Evolutionary conservation across 2,113 vertebrate species (phyloP).

Genomic region (Lynx canadensis): DNA sequence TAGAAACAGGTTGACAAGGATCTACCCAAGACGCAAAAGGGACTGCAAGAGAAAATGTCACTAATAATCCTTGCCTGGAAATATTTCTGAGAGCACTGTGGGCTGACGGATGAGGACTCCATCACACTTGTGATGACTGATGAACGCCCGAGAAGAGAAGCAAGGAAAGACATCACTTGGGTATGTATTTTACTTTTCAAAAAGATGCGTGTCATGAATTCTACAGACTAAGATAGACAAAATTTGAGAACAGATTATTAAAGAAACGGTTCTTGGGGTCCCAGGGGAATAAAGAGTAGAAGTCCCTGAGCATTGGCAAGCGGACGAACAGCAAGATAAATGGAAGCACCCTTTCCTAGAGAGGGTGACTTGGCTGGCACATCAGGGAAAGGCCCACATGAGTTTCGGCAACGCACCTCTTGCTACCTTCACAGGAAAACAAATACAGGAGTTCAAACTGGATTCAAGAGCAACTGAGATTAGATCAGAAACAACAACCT

Average conservation of each 20-base stretch:
- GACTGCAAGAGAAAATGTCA: not conserved
- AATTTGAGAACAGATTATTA: not conserved
- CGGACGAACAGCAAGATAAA: not conserved
- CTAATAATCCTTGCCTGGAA: not conserved
- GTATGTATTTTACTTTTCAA: not conserved
- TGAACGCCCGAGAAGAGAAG: not conserved
- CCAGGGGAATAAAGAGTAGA: not conserved
- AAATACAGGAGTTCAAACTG: not conserved
- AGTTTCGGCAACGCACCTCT: not conserved
- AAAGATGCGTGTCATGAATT: not conserved
- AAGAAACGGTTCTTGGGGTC: not conserved
- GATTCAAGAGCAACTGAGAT: slow-evolving; percentile 1
- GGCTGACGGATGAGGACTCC: not conserved
- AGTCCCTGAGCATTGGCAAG: not conserved
- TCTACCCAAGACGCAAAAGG: not conserved
- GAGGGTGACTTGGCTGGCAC: not conserved
- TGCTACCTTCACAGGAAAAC: not conserved
- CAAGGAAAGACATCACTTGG: not conserved
- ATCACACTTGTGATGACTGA: not conserved
- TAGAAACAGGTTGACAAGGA: not conserved
- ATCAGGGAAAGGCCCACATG: not conserved
- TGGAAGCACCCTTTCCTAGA: not conserved
- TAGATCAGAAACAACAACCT: not conserved
- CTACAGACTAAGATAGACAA: not conserved
- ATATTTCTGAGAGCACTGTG: not conserved